A percentile compares a stretch with the other conserved stretches of the same genome.
Conservation (phyloP, 2,797 vertebrate genomes). For the Eurystomus glaucurus region DNA sequence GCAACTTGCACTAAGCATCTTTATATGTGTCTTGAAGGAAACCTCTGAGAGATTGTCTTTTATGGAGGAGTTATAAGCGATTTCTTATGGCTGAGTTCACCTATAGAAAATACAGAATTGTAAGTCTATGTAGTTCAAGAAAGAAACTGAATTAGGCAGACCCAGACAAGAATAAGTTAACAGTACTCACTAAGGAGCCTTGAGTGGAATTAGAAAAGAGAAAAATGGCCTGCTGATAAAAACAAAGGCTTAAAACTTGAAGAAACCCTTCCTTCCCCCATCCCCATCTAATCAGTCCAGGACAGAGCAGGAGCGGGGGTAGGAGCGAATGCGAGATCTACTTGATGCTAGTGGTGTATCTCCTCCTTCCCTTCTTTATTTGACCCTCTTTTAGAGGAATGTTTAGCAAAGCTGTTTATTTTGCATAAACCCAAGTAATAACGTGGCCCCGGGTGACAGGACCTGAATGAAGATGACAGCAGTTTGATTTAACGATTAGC, state of each 20-base stretch:
- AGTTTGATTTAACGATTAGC: conserved; percentile 86
- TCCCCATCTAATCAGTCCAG: conserved; percentile 1
- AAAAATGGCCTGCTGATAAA: conserved; percentile 66
- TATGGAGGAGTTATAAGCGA: conserved; percentile 78
- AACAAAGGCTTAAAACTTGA: conserved; percentile 60
- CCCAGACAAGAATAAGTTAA: conserved; percentile 81
- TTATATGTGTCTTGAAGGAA: conserved; percentile 73
- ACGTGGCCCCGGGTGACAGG: conserved; percentile 64
- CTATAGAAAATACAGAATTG: conserved; percentile 85
- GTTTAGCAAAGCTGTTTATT: conserved; percentile 84
- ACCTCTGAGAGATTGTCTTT: conserved; percentile 76
- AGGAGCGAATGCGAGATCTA: conserved; percentile 22
- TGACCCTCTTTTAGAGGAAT: conserved; percentile 75
- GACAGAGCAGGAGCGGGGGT: neutral
- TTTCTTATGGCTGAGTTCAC: conserved; percentile 86
- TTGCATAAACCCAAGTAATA: conserved; percentile 81
- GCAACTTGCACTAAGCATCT: conserved; percentile 53
- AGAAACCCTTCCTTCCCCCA: conserved; percentile 61
- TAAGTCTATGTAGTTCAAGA: conserved; percentile 81
- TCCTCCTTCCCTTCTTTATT: conserved; percentile 82
- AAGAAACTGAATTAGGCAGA: conserved; percentile 78
- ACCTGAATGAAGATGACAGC: conserved; percentile 79
- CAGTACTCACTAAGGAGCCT: conserved; percentile 77
- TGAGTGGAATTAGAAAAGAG: conserved; percentile 78
- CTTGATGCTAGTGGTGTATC: conserved; percentile 53